A percentile compares a stretch with the other conserved stretches of the same genome.
Evolutionary conservation across 2,888 invertebrate species (phyloP).

Genomic region (Lacanobia oleracea): DNA sequence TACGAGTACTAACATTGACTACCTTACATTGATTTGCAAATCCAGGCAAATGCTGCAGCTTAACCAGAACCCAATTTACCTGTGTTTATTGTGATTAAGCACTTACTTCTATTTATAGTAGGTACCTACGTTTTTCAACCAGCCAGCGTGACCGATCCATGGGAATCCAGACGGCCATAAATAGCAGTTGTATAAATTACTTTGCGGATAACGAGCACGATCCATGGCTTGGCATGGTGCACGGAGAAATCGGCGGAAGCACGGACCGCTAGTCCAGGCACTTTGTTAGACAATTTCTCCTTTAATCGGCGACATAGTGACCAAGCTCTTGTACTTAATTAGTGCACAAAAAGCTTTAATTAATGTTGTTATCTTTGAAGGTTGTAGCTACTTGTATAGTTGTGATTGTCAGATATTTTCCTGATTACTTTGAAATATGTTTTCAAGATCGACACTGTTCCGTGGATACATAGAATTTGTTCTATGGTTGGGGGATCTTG

Average conservation of each 20-base stretch:
- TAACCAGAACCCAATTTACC: neutral
- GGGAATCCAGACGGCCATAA: constrained; percentile 62
- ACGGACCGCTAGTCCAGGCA: constrained; percentile 65
- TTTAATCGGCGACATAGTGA: constrained; percentile 35
- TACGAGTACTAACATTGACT: neutral
- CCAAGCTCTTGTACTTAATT: constrained; percentile 44
- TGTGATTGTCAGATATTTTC: neutral
- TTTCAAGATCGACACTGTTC: neutral
- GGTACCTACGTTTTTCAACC: constrained; percentile 28
- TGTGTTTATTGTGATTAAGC: constrained; percentile 51
- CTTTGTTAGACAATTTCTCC: constrained; percentile 66
- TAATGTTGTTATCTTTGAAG: neutral
- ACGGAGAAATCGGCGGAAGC: constrained; percentile 75
- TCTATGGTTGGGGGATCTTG: neutral
- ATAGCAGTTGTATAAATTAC: constrained; percentile 68
- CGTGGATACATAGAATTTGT: neutral
- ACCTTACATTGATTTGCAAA: constrained; percentile 15
- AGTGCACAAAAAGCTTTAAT: constrained; percentile 33
- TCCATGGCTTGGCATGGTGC: constrained; percentile 47
- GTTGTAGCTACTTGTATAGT: neutral
- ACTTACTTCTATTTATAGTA: constrained; percentile 40
- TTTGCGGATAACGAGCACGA: constrained; percentile 57
- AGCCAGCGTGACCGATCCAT: constrained; percentile 60
- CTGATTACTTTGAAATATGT: neutral
- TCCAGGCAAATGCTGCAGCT: neutral